phyloP scores from a whole-genome alignment of 2,113 vertebrate genomes.

The Catharus minimus region DNA sequence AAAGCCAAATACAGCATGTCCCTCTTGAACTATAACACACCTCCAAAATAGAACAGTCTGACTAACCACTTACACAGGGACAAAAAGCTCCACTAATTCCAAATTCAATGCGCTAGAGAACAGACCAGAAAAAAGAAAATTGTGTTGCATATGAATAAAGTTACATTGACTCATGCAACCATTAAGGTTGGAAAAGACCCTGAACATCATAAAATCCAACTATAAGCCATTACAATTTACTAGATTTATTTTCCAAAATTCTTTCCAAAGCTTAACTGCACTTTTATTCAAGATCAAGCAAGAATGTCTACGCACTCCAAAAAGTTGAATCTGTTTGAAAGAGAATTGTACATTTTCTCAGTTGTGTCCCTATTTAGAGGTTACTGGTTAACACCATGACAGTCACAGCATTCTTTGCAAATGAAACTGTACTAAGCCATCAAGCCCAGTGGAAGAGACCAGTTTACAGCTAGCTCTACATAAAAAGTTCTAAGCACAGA shows the following conservation, averaged over 20 bases:
- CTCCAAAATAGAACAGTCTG: background rate
- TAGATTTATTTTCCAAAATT: background rate
- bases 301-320: background rate
- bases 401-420: background rate
- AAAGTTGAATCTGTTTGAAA: background rate
- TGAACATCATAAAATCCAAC: background rate
- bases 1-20: background rate
- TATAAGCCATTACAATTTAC: background rate
- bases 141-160: background rate
- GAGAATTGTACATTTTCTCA: background rate
- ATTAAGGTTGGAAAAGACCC: background rate
- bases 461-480: background rate
- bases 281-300: background rate
- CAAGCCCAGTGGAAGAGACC: background rate
- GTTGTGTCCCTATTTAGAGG: background rate
- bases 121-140: background rate
- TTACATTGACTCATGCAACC: background rate
- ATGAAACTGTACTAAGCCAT: background rate
- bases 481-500: background rate
- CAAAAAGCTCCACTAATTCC: background rate
- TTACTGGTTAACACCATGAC: background rate
- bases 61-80: background rate
- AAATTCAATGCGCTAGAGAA: background rate
- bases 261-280: background rate
- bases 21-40: background rate